Conservation (phyloP, 2,888 invertebrate genomes). For the Tineola bisselliella region DNA sequence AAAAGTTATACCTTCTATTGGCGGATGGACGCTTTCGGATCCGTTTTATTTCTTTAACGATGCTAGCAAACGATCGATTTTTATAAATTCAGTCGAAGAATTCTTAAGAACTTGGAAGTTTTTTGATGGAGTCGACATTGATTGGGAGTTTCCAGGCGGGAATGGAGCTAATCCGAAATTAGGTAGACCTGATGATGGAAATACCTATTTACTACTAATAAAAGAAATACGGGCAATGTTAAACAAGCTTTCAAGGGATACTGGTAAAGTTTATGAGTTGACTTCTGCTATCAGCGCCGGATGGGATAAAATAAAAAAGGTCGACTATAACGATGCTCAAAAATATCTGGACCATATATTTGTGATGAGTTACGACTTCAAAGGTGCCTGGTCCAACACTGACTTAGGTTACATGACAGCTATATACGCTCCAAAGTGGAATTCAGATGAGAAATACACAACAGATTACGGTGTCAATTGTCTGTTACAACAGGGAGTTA, state of each 20-base stretch:
- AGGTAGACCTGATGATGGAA: conserved; percentile 52
- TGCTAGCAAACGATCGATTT: conserved; percentile 44
- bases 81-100: conserved; percentile 54
- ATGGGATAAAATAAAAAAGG: conserved; percentile 62
- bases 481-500: conserved; percentile 54
- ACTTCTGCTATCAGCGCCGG: conserved; percentile 61
- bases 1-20: conserved; percentile 56
- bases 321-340: conserved; percentile 52
- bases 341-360: conserved; percentile 63
- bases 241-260: conserved; percentile 47
- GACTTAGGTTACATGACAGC: conserved; percentile 53
- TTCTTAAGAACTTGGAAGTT: conserved; percentile 61
- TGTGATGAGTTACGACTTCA: conserved; percentile 61
- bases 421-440: conserved; percentile 54
- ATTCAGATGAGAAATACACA: conserved; percentile 54
- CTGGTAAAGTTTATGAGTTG: conserved; percentile 53
- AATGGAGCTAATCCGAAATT: conserved; percentile 59
- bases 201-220: conserved; percentile 50
- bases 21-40: conserved; percentile 60
- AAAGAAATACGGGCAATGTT: conserved; percentile 54
- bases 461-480: conserved; percentile 60
- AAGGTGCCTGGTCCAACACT: conserved; percentile 60
- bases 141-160: conserved; percentile 63
- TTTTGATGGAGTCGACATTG: conserved; percentile 60
- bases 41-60: conserved; percentile 59